Percentiles rank a stretch among this genome's conserved stretches.
Evolutionary conservation across 2,888 invertebrate species (phyloP).

Genomic region (Scrobipalpa atriplicella): DNA sequence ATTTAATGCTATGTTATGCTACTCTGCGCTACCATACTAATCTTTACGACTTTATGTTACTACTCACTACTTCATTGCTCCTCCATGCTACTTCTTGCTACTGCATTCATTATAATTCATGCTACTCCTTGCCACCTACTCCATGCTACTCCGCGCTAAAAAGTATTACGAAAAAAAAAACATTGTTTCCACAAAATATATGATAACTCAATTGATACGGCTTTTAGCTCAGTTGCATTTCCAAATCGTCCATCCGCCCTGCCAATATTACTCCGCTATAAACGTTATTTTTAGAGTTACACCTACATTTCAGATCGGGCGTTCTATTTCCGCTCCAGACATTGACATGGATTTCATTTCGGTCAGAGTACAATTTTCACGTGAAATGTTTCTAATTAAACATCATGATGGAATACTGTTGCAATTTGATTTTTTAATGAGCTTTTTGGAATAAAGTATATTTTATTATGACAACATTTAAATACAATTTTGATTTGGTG

Average conservation of each 20-base stretch:
- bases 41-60: too few species aligned
- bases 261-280: constrained; percentile 18
- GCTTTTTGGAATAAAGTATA: too few species aligned
- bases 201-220: neutral
- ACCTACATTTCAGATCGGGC: constrained; percentile 41
- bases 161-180: neutral
- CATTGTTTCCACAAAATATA: neutral
- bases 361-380: constrained; percentile 38
- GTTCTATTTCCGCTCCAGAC: constrained; percentile 65
- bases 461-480: too few species aligned
- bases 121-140: too few species aligned
- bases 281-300: constrained; percentile 41
- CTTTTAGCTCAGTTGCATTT: constrained; percentile 14
- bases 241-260: constrained; percentile 11
- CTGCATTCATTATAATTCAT: too few species aligned
- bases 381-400: constrained; percentile 27
- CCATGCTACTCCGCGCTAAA: too few species aligned
- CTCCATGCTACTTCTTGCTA: too few species aligned
- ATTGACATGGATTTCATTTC: constrained; percentile 63
- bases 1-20: too few species aligned
- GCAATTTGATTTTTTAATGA: neutral
- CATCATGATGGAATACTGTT: neutral
- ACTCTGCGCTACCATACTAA: too few species aligned
- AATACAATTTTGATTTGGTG: too few species aligned
- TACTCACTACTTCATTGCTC: too few species aligned